Evolutionary conservation across 2,797 vertebrate genomes (phyloP).

Genomic region (Poecilia gillii): DNA sequence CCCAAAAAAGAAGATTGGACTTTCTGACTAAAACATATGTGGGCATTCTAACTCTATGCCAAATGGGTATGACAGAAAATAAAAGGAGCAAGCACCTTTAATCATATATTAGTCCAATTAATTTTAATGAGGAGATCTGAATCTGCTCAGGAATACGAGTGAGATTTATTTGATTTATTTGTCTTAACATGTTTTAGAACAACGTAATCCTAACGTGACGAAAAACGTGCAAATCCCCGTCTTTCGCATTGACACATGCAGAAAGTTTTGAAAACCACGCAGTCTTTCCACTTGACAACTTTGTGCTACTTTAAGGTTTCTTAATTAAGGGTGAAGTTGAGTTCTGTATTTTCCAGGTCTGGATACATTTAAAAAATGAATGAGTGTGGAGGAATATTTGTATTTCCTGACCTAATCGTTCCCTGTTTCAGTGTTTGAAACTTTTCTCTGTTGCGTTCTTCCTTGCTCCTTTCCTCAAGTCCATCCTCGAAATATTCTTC

Average conservation of each 20-base stretch:
- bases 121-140: too few species aligned
- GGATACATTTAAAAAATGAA: neutral
- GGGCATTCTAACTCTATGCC: neutral
- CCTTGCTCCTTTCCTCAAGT: neutral
- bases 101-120: too few species aligned
- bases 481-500: neutral
- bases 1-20: neutral
- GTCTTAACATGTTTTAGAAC: neutral
- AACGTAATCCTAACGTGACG: neutral
- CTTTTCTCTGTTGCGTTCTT: neutral
- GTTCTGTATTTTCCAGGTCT: neutral
- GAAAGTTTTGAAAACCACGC: neutral
- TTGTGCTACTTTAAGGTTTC: neutral
- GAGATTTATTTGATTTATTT: neutral
- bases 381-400: neutral
- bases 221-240: neutral
- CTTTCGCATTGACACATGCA: neutral
- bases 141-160: too few species aligned
- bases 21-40: neutral
- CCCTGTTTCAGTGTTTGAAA: neutral
- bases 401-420: neutral
- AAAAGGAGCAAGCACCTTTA: too few species aligned
- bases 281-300: neutral
- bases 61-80: neutral
- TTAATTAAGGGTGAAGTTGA: neutral